These are phyloP conservation scores for Phymorhynchus buccinoides DNA, from an alignment of 1,140 invertebrate species.

Conservation along the genomic window DNA sequence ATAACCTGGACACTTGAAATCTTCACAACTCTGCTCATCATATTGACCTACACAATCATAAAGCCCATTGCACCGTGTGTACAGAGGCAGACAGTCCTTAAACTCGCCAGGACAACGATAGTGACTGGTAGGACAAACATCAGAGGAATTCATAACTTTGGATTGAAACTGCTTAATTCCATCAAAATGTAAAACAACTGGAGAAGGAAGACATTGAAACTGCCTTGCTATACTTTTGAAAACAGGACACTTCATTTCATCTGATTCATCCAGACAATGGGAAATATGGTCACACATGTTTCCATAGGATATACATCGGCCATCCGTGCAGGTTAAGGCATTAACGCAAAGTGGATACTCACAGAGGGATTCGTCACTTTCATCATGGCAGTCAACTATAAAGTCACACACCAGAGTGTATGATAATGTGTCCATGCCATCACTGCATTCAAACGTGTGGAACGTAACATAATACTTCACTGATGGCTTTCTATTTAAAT, in stretches of 20 bases:
- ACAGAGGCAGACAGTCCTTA: not conserved
- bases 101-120: not conserved
- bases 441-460: not conserved
- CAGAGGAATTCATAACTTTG: too few relatives aligned
- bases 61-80: constrained; percentile 21
- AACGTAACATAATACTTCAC: too few relatives aligned
- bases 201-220: too few relatives aligned
- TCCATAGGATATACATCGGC: not conserved
- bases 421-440: not conserved
- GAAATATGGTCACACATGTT: not conserved
- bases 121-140: too few relatives aligned
- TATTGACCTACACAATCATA: constrained; percentile 9
- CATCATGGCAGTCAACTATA: not conserved
- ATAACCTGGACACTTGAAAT: constrained; percentile 37
- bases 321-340: not conserved
- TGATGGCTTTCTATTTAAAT: too few relatives aligned
- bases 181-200: too few relatives aligned
- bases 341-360: not conserved
- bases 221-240: not conserved
- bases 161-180: too few relatives aligned
- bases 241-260: not conserved
- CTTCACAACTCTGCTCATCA: constrained; percentile 1
- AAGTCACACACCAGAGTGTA: not conserved
- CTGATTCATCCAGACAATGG: not conserved
- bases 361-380: not conserved